Evolutionary conservation across 2,113 vertebrate species (phyloP).

Genomic region (Gnathonemus echidnorhynchus): DNA sequence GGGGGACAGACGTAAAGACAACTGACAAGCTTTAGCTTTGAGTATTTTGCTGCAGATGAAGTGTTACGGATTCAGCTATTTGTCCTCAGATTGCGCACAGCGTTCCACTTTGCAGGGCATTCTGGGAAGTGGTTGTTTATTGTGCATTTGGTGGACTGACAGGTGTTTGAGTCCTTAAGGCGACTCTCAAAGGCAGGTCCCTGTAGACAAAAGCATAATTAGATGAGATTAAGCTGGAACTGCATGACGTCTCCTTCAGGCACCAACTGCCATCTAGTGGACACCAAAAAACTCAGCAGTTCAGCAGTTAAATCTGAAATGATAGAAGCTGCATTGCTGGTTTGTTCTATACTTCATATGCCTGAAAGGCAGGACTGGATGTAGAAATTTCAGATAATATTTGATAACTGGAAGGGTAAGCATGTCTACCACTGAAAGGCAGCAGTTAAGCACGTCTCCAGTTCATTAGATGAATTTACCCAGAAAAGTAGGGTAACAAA

Average conservation of each 20-base stretch:
- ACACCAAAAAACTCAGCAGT: conserved; percentile 5
- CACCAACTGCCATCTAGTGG: conserved; percentile 64
- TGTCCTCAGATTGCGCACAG: background rate
- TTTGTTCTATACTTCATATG: background rate
- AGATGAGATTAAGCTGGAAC: conserved; percentile 43
- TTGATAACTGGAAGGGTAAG: background rate
- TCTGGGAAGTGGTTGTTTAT: conserved; percentile 6
- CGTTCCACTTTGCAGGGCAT: background rate
- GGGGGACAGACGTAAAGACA: background rate
- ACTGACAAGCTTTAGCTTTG: background rate
- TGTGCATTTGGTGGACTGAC: conserved; percentile 23
- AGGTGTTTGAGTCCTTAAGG: conserved; percentile 45
- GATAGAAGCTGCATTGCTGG: background rate
- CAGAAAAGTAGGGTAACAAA: background rate
- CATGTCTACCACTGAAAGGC: background rate
- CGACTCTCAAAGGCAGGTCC: conserved; percentile 37
- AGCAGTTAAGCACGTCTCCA: background rate
- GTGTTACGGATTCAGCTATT: background rate
- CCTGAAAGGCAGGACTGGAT: background rate
- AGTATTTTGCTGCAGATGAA: background rate
- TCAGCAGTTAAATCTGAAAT: background rate
- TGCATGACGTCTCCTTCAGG: conserved; percentile 9
- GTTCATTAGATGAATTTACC: background rate
- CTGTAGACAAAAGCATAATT: conserved; percentile 50
- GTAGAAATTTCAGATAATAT: background rate